Conservation (phyloP, 2,797 vertebrate genomes). For the Luscinia luscinia region DNA sequence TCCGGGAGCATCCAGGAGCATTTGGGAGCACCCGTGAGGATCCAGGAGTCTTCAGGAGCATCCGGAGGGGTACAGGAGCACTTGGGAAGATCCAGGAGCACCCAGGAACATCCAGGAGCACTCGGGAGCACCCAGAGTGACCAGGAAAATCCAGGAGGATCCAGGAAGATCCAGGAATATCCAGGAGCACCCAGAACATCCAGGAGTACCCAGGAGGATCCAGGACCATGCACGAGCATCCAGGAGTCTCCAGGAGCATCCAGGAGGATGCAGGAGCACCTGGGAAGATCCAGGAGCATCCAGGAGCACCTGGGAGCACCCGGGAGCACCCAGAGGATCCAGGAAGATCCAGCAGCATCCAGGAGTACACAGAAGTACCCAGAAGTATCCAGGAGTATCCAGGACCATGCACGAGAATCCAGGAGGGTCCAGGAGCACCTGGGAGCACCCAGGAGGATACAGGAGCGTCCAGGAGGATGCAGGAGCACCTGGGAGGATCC, state of each 20-base stretch:
- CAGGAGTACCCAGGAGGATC: fast-evolving
- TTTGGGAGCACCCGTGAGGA: no score
- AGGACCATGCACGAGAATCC: fast-evolving
- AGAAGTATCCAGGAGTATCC: fast-evolving
- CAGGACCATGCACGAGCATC: fast-evolving
- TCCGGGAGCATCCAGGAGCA: no score
- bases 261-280: no score
- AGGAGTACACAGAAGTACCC: fast-evolving
- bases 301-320: no score
- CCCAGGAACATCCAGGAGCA: no score
- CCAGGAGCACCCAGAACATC: fast-evolving
- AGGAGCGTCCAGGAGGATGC: fast-evolving
- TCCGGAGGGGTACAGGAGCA: fast-evolving
- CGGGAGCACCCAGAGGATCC: no score
- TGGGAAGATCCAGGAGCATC: fast-evolving
- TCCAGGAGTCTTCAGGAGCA: no score
- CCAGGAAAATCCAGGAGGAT: fast-evolving
- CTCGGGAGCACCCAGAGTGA: fast-evolving
- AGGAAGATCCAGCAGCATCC: fast-evolving
- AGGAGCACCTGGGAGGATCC: no score
- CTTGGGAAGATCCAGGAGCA: fast-evolving
- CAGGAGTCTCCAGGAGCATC: fast-evolving
- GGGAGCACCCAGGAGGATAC: fast-evolving
- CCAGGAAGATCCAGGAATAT: fast-evolving
- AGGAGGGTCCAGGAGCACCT: fast-evolving